Evolutionary conservation across 2,888 invertebrate species (phyloP).

Genomic region (Parochlus steinenii): DNA sequence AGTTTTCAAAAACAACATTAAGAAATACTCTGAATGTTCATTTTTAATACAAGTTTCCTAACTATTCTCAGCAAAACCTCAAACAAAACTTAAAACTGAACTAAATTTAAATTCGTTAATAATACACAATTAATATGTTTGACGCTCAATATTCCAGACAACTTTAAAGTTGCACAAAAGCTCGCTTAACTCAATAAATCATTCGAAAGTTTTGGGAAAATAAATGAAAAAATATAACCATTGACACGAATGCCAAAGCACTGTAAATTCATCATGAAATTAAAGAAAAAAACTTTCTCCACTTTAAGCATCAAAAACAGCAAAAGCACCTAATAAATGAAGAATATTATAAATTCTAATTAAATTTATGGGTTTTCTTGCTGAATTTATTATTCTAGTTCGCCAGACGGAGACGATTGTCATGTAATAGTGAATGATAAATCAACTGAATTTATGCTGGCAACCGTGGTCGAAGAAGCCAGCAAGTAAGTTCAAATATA

Average conservation of each 20-base stretch:
- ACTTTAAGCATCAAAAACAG: background rate
- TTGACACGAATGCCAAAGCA: background rate
- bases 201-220: background rate
- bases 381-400: conserved; percentile 23
- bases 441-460: conserved; percentile 79
- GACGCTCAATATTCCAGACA: background rate
- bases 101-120: too few relatives aligned
- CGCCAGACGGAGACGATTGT: conserved; percentile 51
- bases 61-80: too few relatives aligned
- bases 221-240: background rate
- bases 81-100: too few relatives aligned
- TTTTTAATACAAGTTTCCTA: too few relatives aligned
- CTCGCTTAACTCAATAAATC: background rate
- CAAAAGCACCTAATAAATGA: background rate
- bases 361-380: background rate
- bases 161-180: background rate
- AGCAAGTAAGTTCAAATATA: conserved; percentile 64
- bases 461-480: conserved; percentile 72
- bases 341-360: background rate
- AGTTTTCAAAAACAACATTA: too few relatives aligned
- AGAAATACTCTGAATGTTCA: too few relatives aligned
- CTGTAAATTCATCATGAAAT: conserved; percentile 5
- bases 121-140: too few relatives aligned
- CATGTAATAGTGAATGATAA: conserved; percentile 81
- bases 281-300: too few relatives aligned